Evolutionary conservation across 2,888 invertebrate genomes (phyloP).

Genomic region (Stenichneumon culpator): DNA sequence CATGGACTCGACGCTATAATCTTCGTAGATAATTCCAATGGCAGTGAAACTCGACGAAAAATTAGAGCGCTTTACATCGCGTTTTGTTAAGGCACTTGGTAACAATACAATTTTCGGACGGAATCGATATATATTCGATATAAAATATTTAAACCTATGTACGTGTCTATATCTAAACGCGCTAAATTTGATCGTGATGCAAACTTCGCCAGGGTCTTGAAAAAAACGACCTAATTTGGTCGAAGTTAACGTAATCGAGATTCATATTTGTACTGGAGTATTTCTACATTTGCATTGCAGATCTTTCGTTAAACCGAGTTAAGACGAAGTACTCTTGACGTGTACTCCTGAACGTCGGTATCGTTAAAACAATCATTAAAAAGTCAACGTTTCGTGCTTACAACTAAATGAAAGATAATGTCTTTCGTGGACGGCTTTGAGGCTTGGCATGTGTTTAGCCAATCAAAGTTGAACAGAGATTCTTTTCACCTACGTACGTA

Average conservation of each 20-base stretch:
- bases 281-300: constrained; percentile 32
- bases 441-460: constrained; percentile 9
- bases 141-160: constrained; percentile 62
- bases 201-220: constrained; percentile 11
- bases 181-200: constrained; percentile 31
- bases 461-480: background rate
- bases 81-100: constrained; percentile 67
- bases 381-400: constrained; percentile 31
- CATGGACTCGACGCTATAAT: background rate
- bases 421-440: constrained; percentile 56
- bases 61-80: constrained; percentile 43
- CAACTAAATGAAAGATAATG: constrained; percentile 14
- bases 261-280: constrained; percentile 50
- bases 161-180: constrained; percentile 40
- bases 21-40: background rate
- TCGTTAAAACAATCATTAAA: constrained; percentile 9
- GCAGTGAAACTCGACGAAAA: constrained; percentile 8
- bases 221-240: constrained; percentile 14
- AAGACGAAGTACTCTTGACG: background rate
- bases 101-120: constrained; percentile 52
- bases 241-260: constrained; percentile 31
- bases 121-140: constrained; percentile 46
- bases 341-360: background rate
- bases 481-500: constrained; percentile 66
- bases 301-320: background rate